These are phyloP conservation scores for Tupaia tana DNA, from an alignment of 2,113 vertebrate species.

Conservation along the genomic window DNA sequence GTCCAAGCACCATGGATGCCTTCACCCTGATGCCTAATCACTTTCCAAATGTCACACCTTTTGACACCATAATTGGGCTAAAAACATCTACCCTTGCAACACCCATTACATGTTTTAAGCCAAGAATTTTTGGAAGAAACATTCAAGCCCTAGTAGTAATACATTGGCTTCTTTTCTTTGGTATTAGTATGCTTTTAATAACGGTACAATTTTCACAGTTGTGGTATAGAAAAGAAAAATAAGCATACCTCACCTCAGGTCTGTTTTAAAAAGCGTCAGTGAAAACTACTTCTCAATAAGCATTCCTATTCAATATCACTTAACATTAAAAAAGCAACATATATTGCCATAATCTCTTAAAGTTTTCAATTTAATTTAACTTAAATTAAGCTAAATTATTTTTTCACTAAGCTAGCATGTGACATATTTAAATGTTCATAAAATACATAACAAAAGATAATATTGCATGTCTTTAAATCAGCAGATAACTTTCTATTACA, in stretches of 20 bases:
- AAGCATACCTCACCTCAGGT: not conserved
- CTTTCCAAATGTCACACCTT: too few species aligned
- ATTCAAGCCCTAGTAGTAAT: too few species aligned
- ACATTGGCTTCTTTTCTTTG: not conserved
- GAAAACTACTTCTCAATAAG: not conserved
- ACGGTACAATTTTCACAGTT: not conserved
- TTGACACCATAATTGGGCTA: too few species aligned
- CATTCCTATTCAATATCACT: not conserved
- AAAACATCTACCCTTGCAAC: too few species aligned
- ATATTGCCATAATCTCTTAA: not conserved
- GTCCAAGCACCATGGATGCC: too few species aligned
- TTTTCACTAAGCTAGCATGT: not conserved
- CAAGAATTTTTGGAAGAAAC: too few species aligned
- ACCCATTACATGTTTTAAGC: too few species aligned
- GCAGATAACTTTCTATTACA: not conserved
- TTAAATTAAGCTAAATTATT: conserved; percentile 4
- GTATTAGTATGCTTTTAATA: not conserved
- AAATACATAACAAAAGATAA: conserved; percentile 39
- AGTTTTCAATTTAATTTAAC: not conserved
- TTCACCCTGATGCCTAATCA: too few species aligned
- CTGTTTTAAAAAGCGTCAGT: not conserved
- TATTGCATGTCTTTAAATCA: not conserved
- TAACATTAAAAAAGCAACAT: not conserved
- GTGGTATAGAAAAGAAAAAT: not conserved
- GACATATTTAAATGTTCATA: not conserved